These are phyloP conservation scores for Phoenoteleia sp. DNA, from an alignment of 2,888 invertebrate species.

Conservation along the genomic window DNA sequence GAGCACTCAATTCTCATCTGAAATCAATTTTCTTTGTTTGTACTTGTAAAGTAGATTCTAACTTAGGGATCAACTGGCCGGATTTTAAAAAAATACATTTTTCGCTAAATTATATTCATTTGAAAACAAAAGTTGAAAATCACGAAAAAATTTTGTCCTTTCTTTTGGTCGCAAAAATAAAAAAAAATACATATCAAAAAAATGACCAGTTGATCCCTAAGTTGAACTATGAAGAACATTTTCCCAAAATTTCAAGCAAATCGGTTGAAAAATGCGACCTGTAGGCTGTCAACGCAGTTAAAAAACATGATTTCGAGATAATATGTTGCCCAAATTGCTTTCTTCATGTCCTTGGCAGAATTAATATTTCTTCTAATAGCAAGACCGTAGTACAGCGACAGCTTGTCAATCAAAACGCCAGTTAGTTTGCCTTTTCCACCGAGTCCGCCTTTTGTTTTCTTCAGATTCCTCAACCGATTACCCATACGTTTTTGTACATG, in stretches of 20 bases:
- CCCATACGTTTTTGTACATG: slow-evolving; percentile 4
- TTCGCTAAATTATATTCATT: not conserved
- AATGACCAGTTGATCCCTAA: not conserved
- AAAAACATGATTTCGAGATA: not conserved
- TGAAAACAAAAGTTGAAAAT: too few species aligned
- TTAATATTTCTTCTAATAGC: slow-evolving; percentile 26
- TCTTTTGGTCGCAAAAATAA: not conserved
- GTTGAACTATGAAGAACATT: not conserved
- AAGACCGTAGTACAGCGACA: slow-evolving; percentile 26
- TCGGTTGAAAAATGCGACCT: not conserved
- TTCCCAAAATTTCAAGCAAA: not conserved
- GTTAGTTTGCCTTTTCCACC: slow-evolving; percentile 39
- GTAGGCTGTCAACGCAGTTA: not conserved
- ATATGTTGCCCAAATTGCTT: slow-evolving; percentile 28
- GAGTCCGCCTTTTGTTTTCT: slow-evolving; percentile 21
- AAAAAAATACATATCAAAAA: not conserved
- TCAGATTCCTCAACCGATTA: not conserved
- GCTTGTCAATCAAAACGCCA: slow-evolving; percentile 39
- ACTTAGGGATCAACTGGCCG: not conserved
- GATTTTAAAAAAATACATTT: too few species aligned
- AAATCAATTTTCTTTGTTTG: not conserved
- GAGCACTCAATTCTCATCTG: too few species aligned
- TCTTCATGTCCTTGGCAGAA: slow-evolving; percentile 31
- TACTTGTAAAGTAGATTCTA: not conserved
- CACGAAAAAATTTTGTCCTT: not conserved